These are phyloP conservation scores for Lacerta agilis DNA, from an alignment of 2,797 vertebrate genomes.

Conservation along the genomic window DNA sequence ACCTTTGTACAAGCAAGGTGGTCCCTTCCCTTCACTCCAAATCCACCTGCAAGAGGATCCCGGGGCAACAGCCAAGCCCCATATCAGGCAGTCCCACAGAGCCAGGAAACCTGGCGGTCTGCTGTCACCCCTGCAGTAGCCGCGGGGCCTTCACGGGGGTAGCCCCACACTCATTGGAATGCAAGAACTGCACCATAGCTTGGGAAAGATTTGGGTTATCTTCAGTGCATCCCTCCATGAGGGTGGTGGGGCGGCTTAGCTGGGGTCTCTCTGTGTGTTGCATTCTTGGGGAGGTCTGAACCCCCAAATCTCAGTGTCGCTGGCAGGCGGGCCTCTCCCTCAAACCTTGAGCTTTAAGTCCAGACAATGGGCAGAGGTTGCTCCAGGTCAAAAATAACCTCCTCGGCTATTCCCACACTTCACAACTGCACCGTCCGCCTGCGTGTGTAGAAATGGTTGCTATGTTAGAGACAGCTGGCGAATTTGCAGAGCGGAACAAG, in stretches of 20 bases:
- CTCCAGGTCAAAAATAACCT: background rate
- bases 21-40: too few relatives aligned
- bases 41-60: background rate
- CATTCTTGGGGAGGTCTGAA: too few relatives aligned
- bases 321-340: too few relatives aligned
- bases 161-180: background rate
- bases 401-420: background rate
- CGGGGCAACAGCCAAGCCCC: background rate
- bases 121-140: background rate
- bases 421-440: too few relatives aligned
- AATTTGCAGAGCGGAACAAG: background rate
- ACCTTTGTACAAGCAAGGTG: too few relatives aligned
- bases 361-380: background rate
- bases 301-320: too few relatives aligned
- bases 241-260: too few relatives aligned
- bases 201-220: background rate
- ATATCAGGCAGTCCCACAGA: background rate
- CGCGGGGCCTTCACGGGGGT: background rate
- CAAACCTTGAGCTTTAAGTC: background rate
- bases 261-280: background rate
- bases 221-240: background rate
- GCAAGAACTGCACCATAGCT: background rate
- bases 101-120: fast-evolving
- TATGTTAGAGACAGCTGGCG: background rate
- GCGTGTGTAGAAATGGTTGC: background rate